Evolutionary conservation across 1,140 invertebrate species (phyloP), one percentile per base, ranked within the genome.

Genomic region (Sitophilus oryzae): DNA sequence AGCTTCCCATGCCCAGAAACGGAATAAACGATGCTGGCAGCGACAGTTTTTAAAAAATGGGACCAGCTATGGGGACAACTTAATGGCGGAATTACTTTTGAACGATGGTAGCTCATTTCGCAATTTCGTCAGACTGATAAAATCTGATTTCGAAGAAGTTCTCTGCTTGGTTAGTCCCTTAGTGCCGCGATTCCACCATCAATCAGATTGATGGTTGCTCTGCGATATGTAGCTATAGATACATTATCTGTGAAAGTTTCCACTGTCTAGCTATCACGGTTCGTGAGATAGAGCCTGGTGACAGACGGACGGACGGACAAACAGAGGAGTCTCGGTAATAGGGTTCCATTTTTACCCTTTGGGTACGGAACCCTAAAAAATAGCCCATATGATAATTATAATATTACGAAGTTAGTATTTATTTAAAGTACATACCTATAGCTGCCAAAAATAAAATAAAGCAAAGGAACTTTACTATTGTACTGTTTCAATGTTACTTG

Each of bases 31-130:
- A 37, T 37, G 3, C 3, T 37, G 35, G 35, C 43, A 53, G 30
- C 18, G 41, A 53, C 6, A 53, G 30, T 53, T 53, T 47, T 53
- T 53, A 46, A 8, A 53, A 53, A 53, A 34, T 36, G 43, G 19
- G 18, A 53, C 35, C 37, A 51, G 2, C 36, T 42, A 51, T 51
- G 49, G 37, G 6, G 40, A 51, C 49, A 51, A 51, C 37, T 42
- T 42, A 42, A 43, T 51, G 49, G 2, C 37, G 3, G 49, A 46
- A 15, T 48, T 54, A 54, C 52, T 54, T 48, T 37, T 54, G 44
- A 54, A 54, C 9, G 44, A 54, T 20, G 49, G 52, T 54, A 54
- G 42, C 23, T 54, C 52, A 44, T 47, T 54, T n/a, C 43, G 52
- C 25, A 54, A 54, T 55, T 55, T 49, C 18, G 52, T 49, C 52